Conservation (phyloP, 1,140 invertebrate species). For the Berghia stephanieae region DNA sequence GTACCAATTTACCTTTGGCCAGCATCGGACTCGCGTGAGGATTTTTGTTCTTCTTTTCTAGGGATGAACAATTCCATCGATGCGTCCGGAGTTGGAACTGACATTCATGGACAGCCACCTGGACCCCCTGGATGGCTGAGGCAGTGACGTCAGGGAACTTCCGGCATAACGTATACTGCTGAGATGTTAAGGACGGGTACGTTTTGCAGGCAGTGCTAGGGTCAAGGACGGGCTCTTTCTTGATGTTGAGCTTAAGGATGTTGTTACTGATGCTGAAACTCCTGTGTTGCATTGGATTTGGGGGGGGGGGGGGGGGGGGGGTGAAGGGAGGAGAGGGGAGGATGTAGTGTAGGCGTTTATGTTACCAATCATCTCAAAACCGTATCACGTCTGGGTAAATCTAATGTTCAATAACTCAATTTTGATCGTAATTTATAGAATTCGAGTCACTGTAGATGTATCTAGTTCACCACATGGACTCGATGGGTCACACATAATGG, state of each 20-base stretch:
- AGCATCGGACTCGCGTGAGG: slow-evolving; percentile 83
- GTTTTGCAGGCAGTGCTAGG: slow-evolving; percentile 62
- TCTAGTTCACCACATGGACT: too few relatives aligned
- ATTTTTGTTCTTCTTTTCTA: slow-evolving; percentile 78
- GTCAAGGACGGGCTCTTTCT: slow-evolving; percentile 57
- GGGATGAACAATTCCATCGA: slow-evolving; percentile 65
- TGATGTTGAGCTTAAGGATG: slow-evolving; percentile 58
- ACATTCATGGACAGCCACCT: slow-evolving; percentile 79
- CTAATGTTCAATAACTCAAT: too few relatives aligned
- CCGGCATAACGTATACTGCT: slow-evolving; percentile 84
- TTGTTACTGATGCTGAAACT: slow-evolving; percentile 46
- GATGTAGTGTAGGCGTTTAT: not conserved
- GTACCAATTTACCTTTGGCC: slow-evolving; percentile 60
- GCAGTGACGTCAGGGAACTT: slow-evolving; percentile 85
- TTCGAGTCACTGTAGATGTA: too few relatives aligned
- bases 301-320: not conserved
- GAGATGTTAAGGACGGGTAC: slow-evolving; percentile 78
- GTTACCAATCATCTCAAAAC: too few relatives aligned
- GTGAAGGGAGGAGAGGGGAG: not conserved
- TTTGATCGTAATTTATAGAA: too few relatives aligned
- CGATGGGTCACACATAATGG: too few relatives aligned
- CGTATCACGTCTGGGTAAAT: too few relatives aligned
- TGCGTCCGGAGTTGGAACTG: slow-evolving; percentile 61
- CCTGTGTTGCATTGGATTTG: too few relatives aligned
- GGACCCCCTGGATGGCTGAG: slow-evolving; percentile 86